Evolutionary conservation across 1,140 invertebrate species (phyloP).

Genomic region (Globodera rostochiensis): DNA sequence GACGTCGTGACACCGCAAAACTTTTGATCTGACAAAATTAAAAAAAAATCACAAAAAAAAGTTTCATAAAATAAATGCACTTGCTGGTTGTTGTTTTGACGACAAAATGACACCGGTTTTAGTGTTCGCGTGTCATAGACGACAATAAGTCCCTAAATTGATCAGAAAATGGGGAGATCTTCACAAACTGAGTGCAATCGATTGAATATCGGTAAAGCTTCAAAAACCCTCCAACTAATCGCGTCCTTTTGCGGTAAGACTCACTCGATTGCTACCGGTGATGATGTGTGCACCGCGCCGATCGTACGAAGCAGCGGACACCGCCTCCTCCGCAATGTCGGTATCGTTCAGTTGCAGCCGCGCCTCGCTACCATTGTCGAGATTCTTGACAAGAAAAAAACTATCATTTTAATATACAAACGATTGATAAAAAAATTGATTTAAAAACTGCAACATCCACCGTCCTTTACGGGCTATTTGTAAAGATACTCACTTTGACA

Average conservation of each 20-base stretch:
- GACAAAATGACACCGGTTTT: slow-evolving; percentile 40
- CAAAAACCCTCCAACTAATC: no score
- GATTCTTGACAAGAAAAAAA: neutral
- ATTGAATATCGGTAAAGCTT: no score
- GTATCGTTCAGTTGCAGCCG: slow-evolving; percentile 18
- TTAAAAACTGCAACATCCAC: no score
- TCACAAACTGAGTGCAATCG: no score
- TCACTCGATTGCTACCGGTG: slow-evolving; percentile 42
- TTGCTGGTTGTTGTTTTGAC: slow-evolving; percentile 27
- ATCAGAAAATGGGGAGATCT: neutral
- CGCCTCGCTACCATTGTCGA: slow-evolving; percentile 19
- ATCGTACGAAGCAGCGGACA: slow-evolving; percentile 48
- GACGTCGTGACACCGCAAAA: slow-evolving; percentile 44
- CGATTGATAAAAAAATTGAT: no score
- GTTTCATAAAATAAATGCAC: slow-evolving; percentile 11
- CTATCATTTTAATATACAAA: no score
- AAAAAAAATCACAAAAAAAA: slow-evolving; percentile 15
- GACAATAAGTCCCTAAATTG: slow-evolving; percentile 41
- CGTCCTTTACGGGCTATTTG: no score
- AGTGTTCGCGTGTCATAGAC: slow-evolving; percentile 43
- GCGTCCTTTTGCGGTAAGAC: neutral
- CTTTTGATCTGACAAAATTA: slow-evolving; percentile 40
- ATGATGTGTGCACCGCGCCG: slow-evolving; percentile 41
- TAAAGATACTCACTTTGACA: neutral
- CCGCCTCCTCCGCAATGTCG: slow-evolving; percentile 36